Evolutionary conservation across 1,140 invertebrate genomes (phyloP), one percentile per base, ranked within the genome.

Genomic region (Conus ventricosus): DNA sequence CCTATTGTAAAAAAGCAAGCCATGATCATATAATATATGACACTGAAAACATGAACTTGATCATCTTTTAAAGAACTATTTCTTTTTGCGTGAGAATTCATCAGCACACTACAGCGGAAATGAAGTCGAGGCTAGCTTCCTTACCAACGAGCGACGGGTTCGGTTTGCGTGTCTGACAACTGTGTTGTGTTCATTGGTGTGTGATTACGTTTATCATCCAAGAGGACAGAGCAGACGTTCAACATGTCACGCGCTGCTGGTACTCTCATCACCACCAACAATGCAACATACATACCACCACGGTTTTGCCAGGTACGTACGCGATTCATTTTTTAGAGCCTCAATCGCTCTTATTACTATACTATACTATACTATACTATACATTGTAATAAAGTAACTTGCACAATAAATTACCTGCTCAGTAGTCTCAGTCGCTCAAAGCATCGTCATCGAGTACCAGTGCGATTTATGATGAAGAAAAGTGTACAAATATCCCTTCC

Each of bases 281-380:
- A 95, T 94, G 94, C 95, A n/a, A 95, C 94, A 25, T 95, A 94
- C 90, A 93, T 95, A 75, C 93, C 93, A 23, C 95, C 95, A 17
- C 86, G 94, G 39, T 94, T 95, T 90, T 95, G 94, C 95, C 95
- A 57, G 95, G 95, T 95, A 94, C 89, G 90, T 83, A 23, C 39
- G 39, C 39, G 39, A 39, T 39, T 39, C 39, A 39, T 39, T 39
- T 39, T 39, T n/a, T n/a, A n/a, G n/a, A n/a, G n/a, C n/a, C n/a
- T n/a, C n/a, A n/a, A n/a, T n/a, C n/a, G n/a, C n/a, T n/a, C n/a
- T n/a, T n/a, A n/a, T n/a, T n/a, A n/a, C n/a, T n/a, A n/a, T n/a
- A n/a, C n/a, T n/a, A n/a, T n/a, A n/a, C n/a, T n/a, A n/a, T n/a
- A n/a, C n/a, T n/a, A n/a, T n/a, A n/a, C n/a, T n/a, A n/a, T n/a